phyloP scores from a whole-genome alignment of 1,140 invertebrate species.

The Potamilus streckersoni region DNA sequence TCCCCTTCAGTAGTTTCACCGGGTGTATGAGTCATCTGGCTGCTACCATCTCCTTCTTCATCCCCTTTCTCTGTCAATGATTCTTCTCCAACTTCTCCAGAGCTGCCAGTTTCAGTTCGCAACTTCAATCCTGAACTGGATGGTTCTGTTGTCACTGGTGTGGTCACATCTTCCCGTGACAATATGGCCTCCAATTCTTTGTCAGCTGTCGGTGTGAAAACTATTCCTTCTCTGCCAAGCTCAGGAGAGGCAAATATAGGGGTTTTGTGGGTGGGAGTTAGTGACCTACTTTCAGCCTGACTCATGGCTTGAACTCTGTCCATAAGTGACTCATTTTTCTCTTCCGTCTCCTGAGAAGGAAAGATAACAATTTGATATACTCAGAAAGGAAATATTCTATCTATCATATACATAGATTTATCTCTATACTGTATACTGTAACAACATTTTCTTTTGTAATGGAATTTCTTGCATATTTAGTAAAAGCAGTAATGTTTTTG shows the following conservation, averaged over 20 bases:
- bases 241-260: slow-evolving; percentile 24
- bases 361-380: not conserved
- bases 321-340: slow-evolving; percentile 37
- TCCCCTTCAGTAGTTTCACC: not conserved
- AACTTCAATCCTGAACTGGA: slow-evolving; percentile 31
- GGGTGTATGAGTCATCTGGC: not conserved
- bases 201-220: slow-evolving; percentile 55
- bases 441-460: no score
- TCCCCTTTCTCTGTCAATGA: slow-evolving; percentile 26
- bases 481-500: no score
- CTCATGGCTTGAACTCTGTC: slow-evolving; percentile 39
- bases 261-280: slow-evolving; percentile 20
- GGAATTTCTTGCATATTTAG: no score
- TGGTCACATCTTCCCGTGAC: slow-evolving; percentile 31
- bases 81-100: slow-evolving; percentile 17
- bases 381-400: no score
- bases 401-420: no score
- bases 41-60: slow-evolving; percentile 18
- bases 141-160: slow-evolving; percentile 14
- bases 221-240: slow-evolving; percentile 39
- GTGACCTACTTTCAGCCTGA: slow-evolving; percentile 27
- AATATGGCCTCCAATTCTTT: slow-evolving; percentile 52
- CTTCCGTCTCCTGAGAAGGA: slow-evolving; percentile 35
- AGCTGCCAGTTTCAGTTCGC: slow-evolving; percentile 21
- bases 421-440: no score